A percentile compares a stretch with the other conserved stretches of the same genome.
Evolutionary conservation across 2,797 vertebrate species (phyloP).

Genomic region (Protosalanx chinensis): DNA sequence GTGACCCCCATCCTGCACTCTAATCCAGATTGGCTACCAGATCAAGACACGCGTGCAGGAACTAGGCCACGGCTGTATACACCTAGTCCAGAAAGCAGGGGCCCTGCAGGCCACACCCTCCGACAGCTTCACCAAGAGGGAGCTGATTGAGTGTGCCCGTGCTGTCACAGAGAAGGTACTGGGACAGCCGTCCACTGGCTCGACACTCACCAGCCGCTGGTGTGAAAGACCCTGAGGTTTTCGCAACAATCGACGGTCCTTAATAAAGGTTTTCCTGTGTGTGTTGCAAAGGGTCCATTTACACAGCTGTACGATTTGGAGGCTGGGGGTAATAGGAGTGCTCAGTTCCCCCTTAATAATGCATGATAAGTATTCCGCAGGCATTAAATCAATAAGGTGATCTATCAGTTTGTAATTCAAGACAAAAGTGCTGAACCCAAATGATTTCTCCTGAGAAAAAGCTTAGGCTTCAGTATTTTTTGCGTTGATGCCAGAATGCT

Average conservation of each 20-base stretch:
- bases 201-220: not conserved
- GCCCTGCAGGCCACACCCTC: constrained; percentile 92
- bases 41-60: constrained; percentile 93
- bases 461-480: not conserved
- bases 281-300: not conserved
- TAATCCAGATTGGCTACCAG: constrained; percentile 88
- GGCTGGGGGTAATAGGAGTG: constrained; percentile 17
- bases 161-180: constrained; percentile 93
- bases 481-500: not conserved
- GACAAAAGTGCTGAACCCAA: not conserved
- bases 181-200: not conserved
- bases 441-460: not conserved
- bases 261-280: not conserved
- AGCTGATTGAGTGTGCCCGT: constrained; percentile 93
- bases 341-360: constrained; percentile 28
- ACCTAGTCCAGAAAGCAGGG: constrained; percentile 97
- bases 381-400: constrained; percentile 8
- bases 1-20: not conserved
- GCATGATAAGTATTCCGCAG: constrained; percentile 22
- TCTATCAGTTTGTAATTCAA: not conserved
- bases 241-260: not conserved
- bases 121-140: constrained; percentile 91
- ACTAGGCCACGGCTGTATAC: constrained; percentile 95
- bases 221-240: not conserved
- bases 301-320: constrained; percentile 17